Base-by-base conservation (phyloP, 2,888 invertebrate genomes). In the Drosophila subsilvestris region DNA sequence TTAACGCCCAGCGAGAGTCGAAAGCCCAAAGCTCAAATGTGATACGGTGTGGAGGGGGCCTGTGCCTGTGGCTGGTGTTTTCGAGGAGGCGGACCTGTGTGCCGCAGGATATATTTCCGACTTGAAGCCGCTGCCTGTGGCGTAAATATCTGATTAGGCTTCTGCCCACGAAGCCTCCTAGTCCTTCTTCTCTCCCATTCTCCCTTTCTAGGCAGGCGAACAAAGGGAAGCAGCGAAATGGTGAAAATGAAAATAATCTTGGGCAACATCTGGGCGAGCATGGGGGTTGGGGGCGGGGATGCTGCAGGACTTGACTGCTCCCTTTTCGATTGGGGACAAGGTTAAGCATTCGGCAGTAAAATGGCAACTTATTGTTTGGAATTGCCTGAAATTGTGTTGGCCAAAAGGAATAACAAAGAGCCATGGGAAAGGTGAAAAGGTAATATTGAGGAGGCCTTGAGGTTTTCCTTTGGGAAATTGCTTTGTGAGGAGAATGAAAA, bases 271-370 rank as follows among this genome's bases (percentile, higher is more conserved):
- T 74, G 56, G 60, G 29, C 55, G 25, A 43, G 54, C 57, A 42
- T 54, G 18, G 51, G 25, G 59, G 20, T 2, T 1, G 47, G 47
- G 25, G 51, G 37, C 20, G 51, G 25, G 3, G 12, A n/a, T 32
- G 17, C 37, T 37, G 50, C 27, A 18, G 32, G 44, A 48, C 37
- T 32, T 22, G 55, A 55, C 58, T 53, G 55, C 59, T 74, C 54
- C 67, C 67, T 60, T 66, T 74, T 51, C 53, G 55, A 74, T 73
- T 75, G 75, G 29, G 74, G 70, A 59, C 67, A 71, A 76, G 76
- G 77, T 76, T 76, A 76, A 76, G 77, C 57, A 73, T 68, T 73
- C 59, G 73, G 62, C 77, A 73, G 58, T 60, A 74, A 74, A 75
- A 60, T 53, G 74, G 56, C 75, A 63, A 74, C 74, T 71, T 69